Conservation (phyloP, 1,140 invertebrate species). For the Meloidogyne chitwoodi region DNA sequence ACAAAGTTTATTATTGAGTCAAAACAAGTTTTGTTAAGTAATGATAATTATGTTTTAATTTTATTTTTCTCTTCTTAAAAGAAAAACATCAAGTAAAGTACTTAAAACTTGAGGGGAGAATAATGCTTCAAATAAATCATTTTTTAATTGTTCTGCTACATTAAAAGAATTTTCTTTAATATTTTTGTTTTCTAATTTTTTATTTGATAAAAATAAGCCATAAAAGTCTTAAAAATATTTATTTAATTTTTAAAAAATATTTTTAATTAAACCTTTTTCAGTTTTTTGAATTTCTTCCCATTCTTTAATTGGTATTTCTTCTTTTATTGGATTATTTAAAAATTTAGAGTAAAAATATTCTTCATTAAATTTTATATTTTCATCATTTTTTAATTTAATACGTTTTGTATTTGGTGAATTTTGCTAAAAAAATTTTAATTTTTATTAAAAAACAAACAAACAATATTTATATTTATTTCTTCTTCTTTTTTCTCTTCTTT, state of each 20-base stretch:
- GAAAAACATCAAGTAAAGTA: not conserved
- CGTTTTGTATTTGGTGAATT: not conserved
- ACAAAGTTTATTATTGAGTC: no score
- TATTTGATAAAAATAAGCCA: not conserved
- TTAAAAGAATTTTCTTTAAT: not conserved
- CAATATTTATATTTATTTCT: not conserved
- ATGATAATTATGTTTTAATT: no score
- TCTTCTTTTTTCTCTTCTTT: not conserved
- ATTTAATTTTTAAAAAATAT: not conserved
- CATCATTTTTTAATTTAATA: not conserved
- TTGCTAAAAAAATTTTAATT: not conserved
- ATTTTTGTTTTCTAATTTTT: not conserved
- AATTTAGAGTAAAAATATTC: not conserved
- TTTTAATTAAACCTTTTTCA: not conserved
- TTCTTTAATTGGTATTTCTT: not conserved
- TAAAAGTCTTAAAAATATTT: not conserved
- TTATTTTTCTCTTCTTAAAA: not conserved
- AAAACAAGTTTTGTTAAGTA: no score
- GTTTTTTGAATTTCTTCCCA: not conserved
- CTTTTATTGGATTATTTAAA: not conserved
- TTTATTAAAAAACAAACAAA: not conserved
- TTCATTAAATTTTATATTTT: not conserved
- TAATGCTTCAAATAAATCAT: slow-evolving; percentile 7
- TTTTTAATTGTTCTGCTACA: not conserved
- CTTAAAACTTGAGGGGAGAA: slow-evolving; percentile 3